Evolutionary conservation across 1,140 invertebrate genomes (phyloP).

Genomic region (Drosophila sucinea): DNA sequence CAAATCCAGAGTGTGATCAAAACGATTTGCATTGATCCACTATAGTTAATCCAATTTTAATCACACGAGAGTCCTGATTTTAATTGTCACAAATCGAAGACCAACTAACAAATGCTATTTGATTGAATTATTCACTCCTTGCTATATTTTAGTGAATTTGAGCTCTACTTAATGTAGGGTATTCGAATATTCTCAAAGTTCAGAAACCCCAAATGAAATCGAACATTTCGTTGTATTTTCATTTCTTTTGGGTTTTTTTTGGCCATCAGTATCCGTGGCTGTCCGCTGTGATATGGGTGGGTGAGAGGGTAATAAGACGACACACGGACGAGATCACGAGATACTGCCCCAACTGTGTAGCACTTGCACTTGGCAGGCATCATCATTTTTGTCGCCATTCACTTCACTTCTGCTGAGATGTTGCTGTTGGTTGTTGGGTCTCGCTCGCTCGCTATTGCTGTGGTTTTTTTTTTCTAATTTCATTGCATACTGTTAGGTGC

Average conservation of each 20-base stretch:
- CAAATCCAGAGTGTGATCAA: no score
- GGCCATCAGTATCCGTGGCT: slow-evolving; percentile 28
- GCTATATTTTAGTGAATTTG: no score
- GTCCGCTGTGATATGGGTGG: slow-evolving; percentile 18
- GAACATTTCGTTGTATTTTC: slow-evolving; percentile 10
- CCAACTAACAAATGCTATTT: no score
- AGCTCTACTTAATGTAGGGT: not conserved
- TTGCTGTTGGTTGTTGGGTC: not conserved
- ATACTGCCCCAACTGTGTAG: slow-evolving; percentile 41
- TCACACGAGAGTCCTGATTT: no score
- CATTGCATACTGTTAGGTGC: slow-evolving; percentile 70
- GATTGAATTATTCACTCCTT: no score
- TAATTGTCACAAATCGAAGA: no score
- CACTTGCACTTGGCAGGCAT: slow-evolving; percentile 48
- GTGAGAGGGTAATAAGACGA: slow-evolving; percentile 35
- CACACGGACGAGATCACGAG: slow-evolving; percentile 71
- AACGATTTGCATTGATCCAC: no score
- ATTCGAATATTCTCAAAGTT: not conserved
- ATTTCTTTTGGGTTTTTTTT: slow-evolving; percentile 37
- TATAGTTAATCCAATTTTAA: no score
- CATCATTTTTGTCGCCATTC: slow-evolving; percentile 8
- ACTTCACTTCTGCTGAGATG: slow-evolving; percentile 7
- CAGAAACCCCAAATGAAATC: slow-evolving; percentile 15
- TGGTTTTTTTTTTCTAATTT: not conserved
- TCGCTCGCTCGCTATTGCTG: not conserved